phyloP scores from a whole-genome alignment of 2,797 vertebrate species.

The Takifugu rubripes region DNA sequence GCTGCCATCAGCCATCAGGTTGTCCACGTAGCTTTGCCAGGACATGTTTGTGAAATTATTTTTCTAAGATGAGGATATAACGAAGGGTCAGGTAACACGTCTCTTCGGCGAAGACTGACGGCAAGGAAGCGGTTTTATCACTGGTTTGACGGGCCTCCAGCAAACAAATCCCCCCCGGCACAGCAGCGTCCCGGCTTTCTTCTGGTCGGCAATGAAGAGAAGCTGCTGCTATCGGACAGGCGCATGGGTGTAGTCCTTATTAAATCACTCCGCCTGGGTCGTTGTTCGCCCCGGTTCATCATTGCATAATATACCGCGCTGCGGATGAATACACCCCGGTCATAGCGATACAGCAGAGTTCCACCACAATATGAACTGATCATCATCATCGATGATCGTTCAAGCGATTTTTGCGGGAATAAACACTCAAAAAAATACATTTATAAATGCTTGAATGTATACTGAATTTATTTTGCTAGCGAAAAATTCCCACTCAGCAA shows the following conservation, averaged over 20 bases:
- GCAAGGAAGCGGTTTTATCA: conserved; percentile 42
- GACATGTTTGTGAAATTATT: conserved; percentile 81
- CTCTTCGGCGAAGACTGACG: conserved; percentile 42
- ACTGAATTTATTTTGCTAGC: too few species aligned
- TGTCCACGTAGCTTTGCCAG: conserved; percentile 94
- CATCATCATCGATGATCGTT: too few species aligned
- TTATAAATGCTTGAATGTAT: too few species aligned
- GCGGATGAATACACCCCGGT: conserved; percentile 68
- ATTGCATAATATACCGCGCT: conserved; percentile 26
- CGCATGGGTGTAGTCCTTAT: conserved; percentile 77
- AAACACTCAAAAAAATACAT: too few species aligned
- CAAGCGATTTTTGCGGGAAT: too few species aligned
- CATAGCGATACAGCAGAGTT: background rate
- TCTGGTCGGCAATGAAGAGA: conserved; percentile 66
- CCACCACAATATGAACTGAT: too few species aligned
- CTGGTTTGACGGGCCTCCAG: conserved; percentile 57
- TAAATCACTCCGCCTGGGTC: conserved; percentile 75
- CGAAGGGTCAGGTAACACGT: conserved; percentile 39
- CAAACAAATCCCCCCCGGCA: conserved; percentile 53
- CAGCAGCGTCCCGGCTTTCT: conserved; percentile 74
- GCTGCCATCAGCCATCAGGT: conserved; percentile 91
- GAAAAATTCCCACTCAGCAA: background rate
- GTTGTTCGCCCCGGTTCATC: conserved; percentile 42
- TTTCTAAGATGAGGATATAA: conserved; percentile 56
- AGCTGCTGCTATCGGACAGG: conserved; percentile 66